Base-by-base conservation (phyloP, 2,888 invertebrate genomes). In the Willowsia nigromaculata region DNA sequence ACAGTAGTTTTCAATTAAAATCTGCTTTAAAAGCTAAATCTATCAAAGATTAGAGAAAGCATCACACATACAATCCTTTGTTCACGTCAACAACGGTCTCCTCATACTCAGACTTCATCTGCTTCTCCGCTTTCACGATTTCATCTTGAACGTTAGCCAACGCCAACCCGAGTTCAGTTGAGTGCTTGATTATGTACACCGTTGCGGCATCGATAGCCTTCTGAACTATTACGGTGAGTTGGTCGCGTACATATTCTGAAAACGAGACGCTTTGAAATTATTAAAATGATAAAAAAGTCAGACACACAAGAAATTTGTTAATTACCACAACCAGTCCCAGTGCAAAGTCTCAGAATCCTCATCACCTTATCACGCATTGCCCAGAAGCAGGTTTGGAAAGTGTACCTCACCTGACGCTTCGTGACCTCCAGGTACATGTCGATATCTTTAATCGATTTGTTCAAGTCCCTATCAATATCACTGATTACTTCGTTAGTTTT, bases 251-350 rank as follows among this genome's bases (percentile, higher is more conserved):
- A 33, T 30, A n/a, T 30, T n/a, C 65, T 65, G 33, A n/a, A n/a
- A n/a, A n/a, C n/a, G 15, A 53, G 53, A 9, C 53, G 4, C 15
- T 53, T n/a, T 53, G 18, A 2, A 22, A 22, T 56, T 56, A 22
- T 9, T 4, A 56, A 56, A 56, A 22, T 50, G 13, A n/a, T 15
- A 50, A 50, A n/a, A n/a, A n/a, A n/a, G n/a, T n/a, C n/a, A n/a
- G n/a, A n/a, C n/a, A n/a, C n/a, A n/a, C n/a, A n/a, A n/a, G n/a
- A n/a, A n/a, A n/a, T n/a, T 50, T 50, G 3, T 50, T 11, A 7
- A n/a, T n/a, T 76, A 76, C 76, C 30, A 50, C 76, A 76, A 15
- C 50, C 76, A 50, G 27, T 50, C 25, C 76, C 76, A 27, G 43
- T 50, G n/a, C 76, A 76, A 0, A 47, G 47, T 1, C 22, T 33